Percentiles rank a stretch among this genome's conserved stretches.
Evolutionary conservation across 2,888 invertebrate genomes (phyloP).

Genomic region (Acrobasis suavella): DNA sequence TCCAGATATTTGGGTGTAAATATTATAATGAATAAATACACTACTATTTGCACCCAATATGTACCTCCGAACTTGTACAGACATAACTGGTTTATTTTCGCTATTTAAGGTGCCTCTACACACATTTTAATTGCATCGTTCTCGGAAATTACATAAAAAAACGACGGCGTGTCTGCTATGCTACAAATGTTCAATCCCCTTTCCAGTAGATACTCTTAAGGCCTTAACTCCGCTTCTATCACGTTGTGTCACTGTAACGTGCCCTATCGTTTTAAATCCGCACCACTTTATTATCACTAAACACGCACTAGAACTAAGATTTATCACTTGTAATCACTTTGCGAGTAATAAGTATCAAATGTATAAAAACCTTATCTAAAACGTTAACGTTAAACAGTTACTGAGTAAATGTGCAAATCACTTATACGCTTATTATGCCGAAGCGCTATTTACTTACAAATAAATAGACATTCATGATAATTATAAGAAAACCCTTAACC

Average conservation of each 20-base stretch:
- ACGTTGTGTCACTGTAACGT: constrained; percentile 41
- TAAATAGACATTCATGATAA: constrained; percentile 77
- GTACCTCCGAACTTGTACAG: too few species aligned
- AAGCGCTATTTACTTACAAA: constrained; percentile 73
- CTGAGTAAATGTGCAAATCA: constrained; percentile 72
- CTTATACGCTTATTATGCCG: constrained; percentile 67
- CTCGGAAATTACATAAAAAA: background rate
- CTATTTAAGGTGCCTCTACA: too few species aligned
- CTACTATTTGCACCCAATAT: too few species aligned
- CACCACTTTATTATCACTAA: constrained; percentile 72
- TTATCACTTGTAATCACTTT: constrained; percentile 81
- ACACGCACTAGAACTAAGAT: constrained; percentile 71
- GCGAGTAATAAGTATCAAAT: constrained; percentile 81
- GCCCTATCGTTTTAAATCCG: constrained; percentile 60
- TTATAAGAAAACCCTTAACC: constrained; percentile 68
- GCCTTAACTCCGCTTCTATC: constrained; percentile 47
- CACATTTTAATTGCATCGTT: background rate
- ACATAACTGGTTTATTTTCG: too few species aligned
- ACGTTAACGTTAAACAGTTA: constrained; percentile 69
- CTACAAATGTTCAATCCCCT: too few species aligned
- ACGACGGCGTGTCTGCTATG: background rate
- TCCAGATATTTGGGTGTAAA: too few species aligned
- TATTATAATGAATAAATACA: too few species aligned
- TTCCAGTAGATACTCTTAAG: background rate
- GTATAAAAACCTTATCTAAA: constrained; percentile 78